A percentile compares a stretch with the other conserved stretches of the same genome.
Evolutionary conservation across 1,140 invertebrate species (phyloP).

Genomic region (Papilio glaucus): DNA sequence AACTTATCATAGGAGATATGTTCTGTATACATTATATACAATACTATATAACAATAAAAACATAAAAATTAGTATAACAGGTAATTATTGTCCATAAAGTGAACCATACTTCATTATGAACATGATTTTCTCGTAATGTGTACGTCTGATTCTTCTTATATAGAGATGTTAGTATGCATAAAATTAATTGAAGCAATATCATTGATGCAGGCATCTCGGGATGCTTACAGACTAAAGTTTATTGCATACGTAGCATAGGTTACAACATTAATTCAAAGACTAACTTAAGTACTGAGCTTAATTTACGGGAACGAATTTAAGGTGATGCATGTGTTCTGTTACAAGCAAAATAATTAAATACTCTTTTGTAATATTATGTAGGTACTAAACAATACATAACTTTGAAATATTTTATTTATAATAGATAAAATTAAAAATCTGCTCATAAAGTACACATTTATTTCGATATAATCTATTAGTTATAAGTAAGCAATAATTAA

Average conservation of each 20-base stretch:
- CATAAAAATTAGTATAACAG: not conserved
- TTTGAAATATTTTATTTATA: too few relatives aligned
- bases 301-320: slow-evolving; percentile 41
- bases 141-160: not conserved
- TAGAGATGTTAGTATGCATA: not conserved
- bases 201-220: slow-evolving; percentile 21
- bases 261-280: slow-evolving; percentile 49
- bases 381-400: too few relatives aligned
- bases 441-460: too few relatives aligned
- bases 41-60: not conserved
- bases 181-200: slow-evolving; percentile 30
- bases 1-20: too few relatives aligned
- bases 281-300: slow-evolving; percentile 38
- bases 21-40: too few relatives aligned
- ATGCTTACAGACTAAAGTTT: slow-evolving; percentile 33
- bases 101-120: not conserved
- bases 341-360: not conserved
- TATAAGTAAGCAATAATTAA: too few relatives aligned
- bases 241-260: slow-evolving; percentile 42
- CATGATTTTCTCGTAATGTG: not conserved
- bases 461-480: too few relatives aligned
- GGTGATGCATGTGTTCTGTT: not conserved
- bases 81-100: not conserved
- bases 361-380: too few relatives aligned
- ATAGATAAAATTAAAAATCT: too few relatives aligned